A percentile compares a stretch with the other conserved stretches of the same genome.
Conservation (phyloP, 2,113 vertebrate species). For the Cephalopterus ornatus region DNA sequence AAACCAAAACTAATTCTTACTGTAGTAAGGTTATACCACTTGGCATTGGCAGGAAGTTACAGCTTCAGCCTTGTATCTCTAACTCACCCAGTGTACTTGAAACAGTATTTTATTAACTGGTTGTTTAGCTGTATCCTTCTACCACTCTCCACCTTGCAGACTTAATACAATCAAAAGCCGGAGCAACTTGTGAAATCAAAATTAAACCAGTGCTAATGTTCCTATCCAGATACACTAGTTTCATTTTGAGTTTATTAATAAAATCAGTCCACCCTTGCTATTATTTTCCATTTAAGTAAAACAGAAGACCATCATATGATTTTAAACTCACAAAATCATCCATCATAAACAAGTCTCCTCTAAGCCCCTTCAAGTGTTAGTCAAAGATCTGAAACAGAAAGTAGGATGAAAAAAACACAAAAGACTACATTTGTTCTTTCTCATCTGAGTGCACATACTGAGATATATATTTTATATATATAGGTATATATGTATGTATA, state of each 20-base stretch:
- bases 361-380: not conserved
- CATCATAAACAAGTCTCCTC: not conserved
- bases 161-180: not conserved
- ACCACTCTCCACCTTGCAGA: not conserved
- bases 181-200: not conserved
- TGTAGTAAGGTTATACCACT: not conserved
- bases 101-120: not conserved
- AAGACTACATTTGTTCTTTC: not conserved
- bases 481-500: not conserved
- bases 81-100: not conserved
- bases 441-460: not conserved
- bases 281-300: not conserved
- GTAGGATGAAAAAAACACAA: not conserved
- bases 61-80: not conserved
- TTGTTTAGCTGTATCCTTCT: not conserved
- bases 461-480: not conserved
- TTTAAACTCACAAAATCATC: not conserved
- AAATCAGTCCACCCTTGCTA: not conserved
- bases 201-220: not conserved
- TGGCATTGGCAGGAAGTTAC: not conserved
- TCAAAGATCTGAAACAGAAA: not conserved
- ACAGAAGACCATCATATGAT: not conserved
- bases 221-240: not conserved
- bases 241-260: not conserved
- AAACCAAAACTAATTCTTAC: not conserved